Base-by-base conservation (phyloP, 2,888 invertebrate species). In the Trilocha varians region DNA sequence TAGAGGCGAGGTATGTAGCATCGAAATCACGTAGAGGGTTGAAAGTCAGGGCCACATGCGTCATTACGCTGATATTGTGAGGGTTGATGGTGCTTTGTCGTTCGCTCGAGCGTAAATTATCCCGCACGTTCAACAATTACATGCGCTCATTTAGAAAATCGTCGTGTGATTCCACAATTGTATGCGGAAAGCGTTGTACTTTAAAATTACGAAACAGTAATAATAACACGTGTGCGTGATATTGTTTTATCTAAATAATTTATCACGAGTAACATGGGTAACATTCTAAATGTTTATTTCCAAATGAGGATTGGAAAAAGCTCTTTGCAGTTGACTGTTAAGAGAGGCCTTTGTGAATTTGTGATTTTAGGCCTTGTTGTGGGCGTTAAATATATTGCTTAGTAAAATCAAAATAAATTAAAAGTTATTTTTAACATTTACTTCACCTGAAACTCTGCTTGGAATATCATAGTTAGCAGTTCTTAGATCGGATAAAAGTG, bases 21-120 rank as follows among this genome's bases (percentile, higher is more conserved):
- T 25, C 25, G 25, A 25, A 25, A 25, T 25, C 25, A 25, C 25
- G 13, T 39, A 34, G 25, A 25, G 33, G 41, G 49, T 43, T 44
- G 42, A 52, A 53, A 53, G 59, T 54, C 59, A 52, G 50, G 39
- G 39, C 41, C 32, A 44, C 48, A 53, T 47, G 49, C 53, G 47
- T 62, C 55, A 58, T 64, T 61, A 62, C 56, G 52, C 53, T 42
- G 53, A 52, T 57, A 57, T 65, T 62, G 55, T 50, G 51, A 52
- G 47, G 53, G 52, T 47, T 49, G 53, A 44, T 44, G 49, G 45
- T 55, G 56, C 65, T 68, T 65, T 69, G 65, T 61, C 64, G 67
- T 59, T 58, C 62, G 58, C 51, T 57, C 50, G 55, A 55, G 66
- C 65, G 68, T 65, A 61, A 70, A 67, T 65, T 64, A 63, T 61